Evolutionary conservation across 2,113 vertebrate genomes (phyloP), one percentile per base, ranked within the genome.

Genomic region (Cygnus atratus): DNA sequence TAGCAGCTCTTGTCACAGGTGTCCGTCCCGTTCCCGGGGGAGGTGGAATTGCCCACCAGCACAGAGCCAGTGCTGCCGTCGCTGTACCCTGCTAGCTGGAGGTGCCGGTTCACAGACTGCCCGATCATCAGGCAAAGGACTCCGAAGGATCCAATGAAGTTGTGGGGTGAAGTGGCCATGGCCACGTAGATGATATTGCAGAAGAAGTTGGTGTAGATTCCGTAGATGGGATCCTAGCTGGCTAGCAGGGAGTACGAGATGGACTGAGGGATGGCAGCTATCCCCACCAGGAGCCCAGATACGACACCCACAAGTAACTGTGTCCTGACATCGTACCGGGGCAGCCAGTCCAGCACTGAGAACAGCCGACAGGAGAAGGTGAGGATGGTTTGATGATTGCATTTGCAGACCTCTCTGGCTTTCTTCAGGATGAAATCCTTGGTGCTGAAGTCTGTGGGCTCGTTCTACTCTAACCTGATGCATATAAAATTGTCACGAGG

Each of bases 141-240:
- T 1, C 97, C 96, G 0, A 97, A 98, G 90, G 95, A 96, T 13
- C 97, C 96, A 66, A 97, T 91, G 2, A 10, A 89, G 87, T 96
- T 97, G 78, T 97, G 97, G 52, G 65, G 92, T 0, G 96, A 98
- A 2, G 96, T 97, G 66, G 95, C 95, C 91, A 82, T 33, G 9
- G 72, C 61, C 3, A 95, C 73, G 6, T 98, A 98, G 84, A 97
- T 96, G 79, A 97, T 84, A 35, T 50, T 92, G 93, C 96, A 96
- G 95, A 98, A 98, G 93, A 97, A 98, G 95, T 96, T 97, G 84
- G 97, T 97, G 88, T 98, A 98, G 76, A 98, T 70, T 67, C 97
- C 97, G 0, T 97, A 98, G 79, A 97, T 91, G 46, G 96, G 96
- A 70, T 97, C 96, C 84, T 97, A 97, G 88, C 52, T 97, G 85